Percentiles rank a stretch among this genome's conserved stretches.
Conservation (phyloP, 2,888 invertebrate species). For the Amphimallon solstitiale region DNA sequence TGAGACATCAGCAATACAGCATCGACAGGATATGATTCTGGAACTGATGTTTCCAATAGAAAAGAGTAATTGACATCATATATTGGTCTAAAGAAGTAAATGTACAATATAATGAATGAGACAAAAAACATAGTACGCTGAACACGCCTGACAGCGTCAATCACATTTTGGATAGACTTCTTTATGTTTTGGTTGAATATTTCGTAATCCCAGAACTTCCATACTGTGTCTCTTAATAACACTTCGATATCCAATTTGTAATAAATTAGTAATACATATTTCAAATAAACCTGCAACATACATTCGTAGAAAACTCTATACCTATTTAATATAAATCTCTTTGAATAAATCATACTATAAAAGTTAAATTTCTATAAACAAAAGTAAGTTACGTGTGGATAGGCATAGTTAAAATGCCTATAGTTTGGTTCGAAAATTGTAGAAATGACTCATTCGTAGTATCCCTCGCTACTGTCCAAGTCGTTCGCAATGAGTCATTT, state of each 20-base stretch:
- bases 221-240: not conserved
- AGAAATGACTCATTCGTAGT: too few species aligned
- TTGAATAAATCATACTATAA: too few species aligned
- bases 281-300: not conserved
- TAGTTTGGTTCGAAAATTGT: too few species aligned
- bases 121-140: not conserved
- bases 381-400: too few species aligned
- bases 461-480: too few species aligned
- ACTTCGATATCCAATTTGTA: not conserved
- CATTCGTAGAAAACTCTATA: too few species aligned
- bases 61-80: not conserved
- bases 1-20: not conserved
- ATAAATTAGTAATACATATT: not conserved
- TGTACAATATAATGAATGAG: not conserved
- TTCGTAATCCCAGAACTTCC: not conserved
- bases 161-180: not conserved
- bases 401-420: too few species aligned
- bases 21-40: not conserved
- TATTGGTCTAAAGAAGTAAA: not conserved
- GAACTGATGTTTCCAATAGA: not conserved
- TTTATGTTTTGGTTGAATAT: not conserved
- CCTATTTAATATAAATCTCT: too few species aligned
- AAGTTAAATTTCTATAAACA: too few species aligned
- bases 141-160: not conserved
- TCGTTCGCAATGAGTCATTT: too few species aligned